Evolutionary conservation across 2,888 invertebrate genomes (phyloP), one percentile per base, ranked within the genome.

Genomic region (Acholoe squamosa): DNA sequence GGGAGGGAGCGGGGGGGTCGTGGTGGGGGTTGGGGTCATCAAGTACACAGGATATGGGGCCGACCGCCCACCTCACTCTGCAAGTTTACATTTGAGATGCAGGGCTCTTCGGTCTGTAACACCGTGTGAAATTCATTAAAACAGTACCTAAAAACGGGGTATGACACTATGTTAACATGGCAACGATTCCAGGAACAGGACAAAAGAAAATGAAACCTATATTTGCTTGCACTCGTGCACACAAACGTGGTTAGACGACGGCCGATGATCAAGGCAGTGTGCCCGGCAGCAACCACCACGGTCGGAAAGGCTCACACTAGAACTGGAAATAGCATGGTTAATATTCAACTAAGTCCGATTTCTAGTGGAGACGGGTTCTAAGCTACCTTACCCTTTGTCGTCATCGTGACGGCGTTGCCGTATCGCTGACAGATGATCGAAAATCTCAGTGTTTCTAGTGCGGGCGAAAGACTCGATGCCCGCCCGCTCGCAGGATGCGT

Each of bases 171-270:
- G 80, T 10, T 34, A 34, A 7, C 33, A 43, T 33, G 34, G 31
- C 43, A 33, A 34, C 31, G 31, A 19, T 80, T 80, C 80, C 80
- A 34, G 80, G 80, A 80, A 80, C 0, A 22, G 80, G 71, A 71
- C 71, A 80, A 43, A 80, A 19, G 43, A 5, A 5, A 80, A 25
- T 28, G 28, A 19, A 28, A 16, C 16, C 25, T 76, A 31, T 76
- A 31, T 76, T 76, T 76, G 76, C 76, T 76, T 31, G 76, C 76
- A 76, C 76, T 31, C 76, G 76, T 31, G 61, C n/a, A 61, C 22
- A 19, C 22, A 19, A 61, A n/a, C 61, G 61, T 61, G 61, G 61
- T 61, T 19, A 19, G 61, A n/a, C 61, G 61, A 61, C n/a, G 61
- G 61, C 61, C 19, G n/a, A 61, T 61, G 61, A 61, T 61, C 61